Conservation (phyloP, 2,888 invertebrate genomes). For the Napeogenes inachia region DNA sequence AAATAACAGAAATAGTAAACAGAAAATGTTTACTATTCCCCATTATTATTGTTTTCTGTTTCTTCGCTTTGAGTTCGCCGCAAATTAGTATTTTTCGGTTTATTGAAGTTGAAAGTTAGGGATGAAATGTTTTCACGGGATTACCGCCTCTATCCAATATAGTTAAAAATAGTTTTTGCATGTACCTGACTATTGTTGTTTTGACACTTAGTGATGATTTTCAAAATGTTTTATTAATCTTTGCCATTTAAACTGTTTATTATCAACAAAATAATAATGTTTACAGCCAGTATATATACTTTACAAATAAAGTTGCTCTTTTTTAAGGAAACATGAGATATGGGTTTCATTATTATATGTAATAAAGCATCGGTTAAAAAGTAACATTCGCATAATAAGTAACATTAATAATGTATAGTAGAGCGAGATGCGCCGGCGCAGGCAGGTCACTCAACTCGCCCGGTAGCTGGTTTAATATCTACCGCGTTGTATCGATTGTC, state of each 20-base stretch:
- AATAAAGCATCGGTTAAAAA: conserved; percentile 15
- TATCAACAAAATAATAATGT: no score
- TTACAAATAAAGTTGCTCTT: no score
- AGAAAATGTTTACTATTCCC: conserved; percentile 48
- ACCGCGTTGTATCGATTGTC: no score
- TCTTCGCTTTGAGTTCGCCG: conserved; percentile 32
- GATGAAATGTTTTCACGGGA: no score
- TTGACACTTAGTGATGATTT: no score
- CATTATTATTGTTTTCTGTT: conserved; percentile 31
- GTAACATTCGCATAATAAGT: conserved; percentile 31
- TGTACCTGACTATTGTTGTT: not conserved
- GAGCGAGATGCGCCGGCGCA: conserved; percentile 40
- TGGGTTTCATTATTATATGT: no score
- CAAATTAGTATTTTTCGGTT: conserved; percentile 23
- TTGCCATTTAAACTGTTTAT: no score
- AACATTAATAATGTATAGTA: conserved; percentile 25
- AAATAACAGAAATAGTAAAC: conserved; percentile 55
- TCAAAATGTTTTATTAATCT: no score
- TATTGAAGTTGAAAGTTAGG: conserved; percentile 19
- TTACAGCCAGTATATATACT: no score
- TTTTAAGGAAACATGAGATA: no score
- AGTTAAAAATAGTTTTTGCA: not conserved
- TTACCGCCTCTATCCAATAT: no score
- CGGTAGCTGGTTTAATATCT: conserved; percentile 43
- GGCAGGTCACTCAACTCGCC: conserved; percentile 57